Conservation (phyloP, 2,113 vertebrate genomes). For the Xiphophorus hellerii region DNA sequence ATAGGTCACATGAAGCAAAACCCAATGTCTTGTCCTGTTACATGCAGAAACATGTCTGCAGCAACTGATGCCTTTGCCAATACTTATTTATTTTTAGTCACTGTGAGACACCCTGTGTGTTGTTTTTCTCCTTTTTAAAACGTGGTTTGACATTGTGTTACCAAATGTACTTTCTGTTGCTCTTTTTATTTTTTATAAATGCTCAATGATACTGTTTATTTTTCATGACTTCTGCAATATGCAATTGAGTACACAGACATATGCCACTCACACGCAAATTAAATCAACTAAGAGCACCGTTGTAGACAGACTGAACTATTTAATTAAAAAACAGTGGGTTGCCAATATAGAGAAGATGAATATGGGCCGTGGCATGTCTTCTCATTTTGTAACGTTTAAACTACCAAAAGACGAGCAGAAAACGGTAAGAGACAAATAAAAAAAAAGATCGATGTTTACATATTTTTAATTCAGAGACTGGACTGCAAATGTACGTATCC, state of each 20-base stretch:
- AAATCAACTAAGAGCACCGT: constrained; percentile 52
- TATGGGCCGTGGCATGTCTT: constrained; percentile 47
- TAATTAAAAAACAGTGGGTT: constrained; percentile 57
- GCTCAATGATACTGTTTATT: constrained; percentile 44
- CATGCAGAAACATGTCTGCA: constrained; percentile 63
- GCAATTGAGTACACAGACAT: constrained; percentile 55
- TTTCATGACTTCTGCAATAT: constrained; percentile 63
- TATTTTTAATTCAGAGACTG: constrained; percentile 67
- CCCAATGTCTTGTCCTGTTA: constrained; percentile 55
- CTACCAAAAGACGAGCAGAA: constrained; percentile 57
- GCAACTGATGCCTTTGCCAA: constrained; percentile 66
- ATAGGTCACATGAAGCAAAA: constrained; percentile 54
- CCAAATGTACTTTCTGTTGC: constrained; percentile 53
- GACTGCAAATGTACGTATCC: constrained; percentile 63
- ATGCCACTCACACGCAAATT: constrained; percentile 50
- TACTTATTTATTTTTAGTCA: constrained; percentile 69
- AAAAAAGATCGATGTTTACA: constrained; percentile 70
- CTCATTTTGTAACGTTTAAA: constrained; percentile 54
- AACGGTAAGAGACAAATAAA: constrained; percentile 29
- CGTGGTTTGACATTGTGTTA: constrained; percentile 52
- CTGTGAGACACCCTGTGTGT: constrained; percentile 62
- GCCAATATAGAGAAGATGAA: constrained; percentile 54
- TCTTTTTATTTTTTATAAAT: constrained; percentile 13
- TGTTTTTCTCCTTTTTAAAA: constrained; percentile 50
- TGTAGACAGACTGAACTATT: constrained; percentile 45